Evolutionary conservation across 2,797 vertebrate species (phyloP).

Genomic region (Natrix natrix): DNA sequence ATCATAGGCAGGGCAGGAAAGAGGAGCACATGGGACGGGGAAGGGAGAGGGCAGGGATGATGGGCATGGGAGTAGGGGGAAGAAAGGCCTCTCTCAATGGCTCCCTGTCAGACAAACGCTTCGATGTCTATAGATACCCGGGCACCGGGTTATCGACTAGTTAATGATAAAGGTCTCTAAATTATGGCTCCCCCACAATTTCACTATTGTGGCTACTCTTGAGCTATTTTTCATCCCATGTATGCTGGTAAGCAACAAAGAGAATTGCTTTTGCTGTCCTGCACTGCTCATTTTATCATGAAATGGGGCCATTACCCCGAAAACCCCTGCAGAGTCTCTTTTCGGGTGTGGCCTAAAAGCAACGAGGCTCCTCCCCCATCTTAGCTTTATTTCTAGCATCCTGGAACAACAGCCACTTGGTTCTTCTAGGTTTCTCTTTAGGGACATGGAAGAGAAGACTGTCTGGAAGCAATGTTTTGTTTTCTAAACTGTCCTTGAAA

Average conservation of each 20-base stretch:
- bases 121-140: too few species aligned
- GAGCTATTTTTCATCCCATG: neutral
- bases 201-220: neutral
- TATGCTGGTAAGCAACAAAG: neutral
- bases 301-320: neutral
- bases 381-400: neutral
- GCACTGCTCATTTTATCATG: neutral
- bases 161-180: neutral
- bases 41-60: too few species aligned
- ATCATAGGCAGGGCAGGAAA: too few species aligned
- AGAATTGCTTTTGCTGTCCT: neutral
- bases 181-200: neutral
- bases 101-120: too few species aligned
- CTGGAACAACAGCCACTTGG: too few species aligned
- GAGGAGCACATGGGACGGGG: too few species aligned
- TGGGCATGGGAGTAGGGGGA: too few species aligned
- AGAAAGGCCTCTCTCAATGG: too few species aligned
- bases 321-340: neutral
- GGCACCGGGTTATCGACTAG: too few species aligned
- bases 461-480: neutral
- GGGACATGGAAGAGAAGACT: neutral
- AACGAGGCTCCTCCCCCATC: neutral
- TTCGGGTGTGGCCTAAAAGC: too few species aligned
- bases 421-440: neutral
- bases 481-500: neutral